Conservation (phyloP, 2,888 invertebrate genomes). For the Metallyticus violacea region DNA sequence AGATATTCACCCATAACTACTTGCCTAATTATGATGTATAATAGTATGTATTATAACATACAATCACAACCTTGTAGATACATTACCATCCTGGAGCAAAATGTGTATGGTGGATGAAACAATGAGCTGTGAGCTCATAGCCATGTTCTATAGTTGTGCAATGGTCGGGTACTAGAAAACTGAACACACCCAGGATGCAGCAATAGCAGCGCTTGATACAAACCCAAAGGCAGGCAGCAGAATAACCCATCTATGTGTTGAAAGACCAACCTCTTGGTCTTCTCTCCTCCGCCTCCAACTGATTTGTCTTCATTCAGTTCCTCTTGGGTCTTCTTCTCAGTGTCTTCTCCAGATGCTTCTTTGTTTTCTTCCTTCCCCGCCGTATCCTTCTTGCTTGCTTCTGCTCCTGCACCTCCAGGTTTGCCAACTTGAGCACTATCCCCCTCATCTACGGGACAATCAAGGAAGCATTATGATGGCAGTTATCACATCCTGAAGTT, state of each 20-base stretch:
- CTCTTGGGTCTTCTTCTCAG: conserved; percentile 29
- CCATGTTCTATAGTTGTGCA: background rate
- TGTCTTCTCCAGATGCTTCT: conserved; percentile 23
- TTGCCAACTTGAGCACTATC: conserved; percentile 41
- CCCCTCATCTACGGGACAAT: conserved; percentile 45
- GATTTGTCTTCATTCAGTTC: conserved; percentile 33
- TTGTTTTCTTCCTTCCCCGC: conserved; percentile 33
- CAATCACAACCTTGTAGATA: background rate
- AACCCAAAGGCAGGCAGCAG: too few relatives aligned
- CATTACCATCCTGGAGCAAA: background rate
- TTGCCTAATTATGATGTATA: too few relatives aligned
- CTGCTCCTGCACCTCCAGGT: conserved; percentile 46
- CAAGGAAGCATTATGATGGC: conserved; percentile 41
- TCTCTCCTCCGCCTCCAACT: conserved; percentile 26
- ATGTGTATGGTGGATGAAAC: too few relatives aligned
- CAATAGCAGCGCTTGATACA: too few relatives aligned
- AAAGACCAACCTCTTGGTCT: conserved; percentile 37
- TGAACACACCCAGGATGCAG: too few relatives aligned
- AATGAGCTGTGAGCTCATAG: background rate
- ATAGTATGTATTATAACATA: too few relatives aligned
- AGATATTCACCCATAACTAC: too few relatives aligned
- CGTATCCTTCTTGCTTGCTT: conserved; percentile 43
- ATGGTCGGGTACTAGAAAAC: background rate
- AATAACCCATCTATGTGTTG: too few relatives aligned
- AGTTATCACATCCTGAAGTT: conserved; percentile 23